Evolutionary conservation across 2,113 vertebrate species (phyloP), one percentile per base, ranked within the genome.

Genomic region (Myotis davidii): DNA sequence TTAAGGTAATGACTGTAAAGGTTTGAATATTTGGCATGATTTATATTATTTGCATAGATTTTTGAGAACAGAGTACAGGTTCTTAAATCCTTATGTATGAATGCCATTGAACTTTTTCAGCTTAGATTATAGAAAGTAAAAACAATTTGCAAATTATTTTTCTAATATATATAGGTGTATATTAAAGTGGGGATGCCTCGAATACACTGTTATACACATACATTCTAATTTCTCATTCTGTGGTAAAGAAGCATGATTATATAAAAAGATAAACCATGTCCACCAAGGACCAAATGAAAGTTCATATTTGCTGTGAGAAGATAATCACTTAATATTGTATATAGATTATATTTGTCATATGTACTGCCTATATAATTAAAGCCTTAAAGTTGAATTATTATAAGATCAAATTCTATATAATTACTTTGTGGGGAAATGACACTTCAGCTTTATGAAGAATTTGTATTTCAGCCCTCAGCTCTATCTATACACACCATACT

Each of bases 261-360:
- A 25, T 64, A 70, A 17, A 93, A 94, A 89, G 20, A 64, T 65
- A 91, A 92, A 42, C 65, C 59, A 4, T 74, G 52, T 86, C 48
- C 76, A 72, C 64, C 45, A 90, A 37, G 37, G 76, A n/a, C 42
- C 73, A 86, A 84, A 74, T 64, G 77, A 77, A 89, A 94, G 74
- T 89, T 84, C 20, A 8, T 65, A 42, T 84, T 70, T 90, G 34
- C 84, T 37, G 1, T 83, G 74, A 83, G 23, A 29, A 89, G 64
- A 89, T 14, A 79, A 21, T 95, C 45, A 89, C n/a, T 85, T 85
- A 85, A 54, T 91, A 78, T 61, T 77, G 16, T 45, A 37, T 56
- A 37, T 16, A 88, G 39, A 42, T 61, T 81, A 5, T 77, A 73
- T 69, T 48, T 94, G 73, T 72, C 17, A 3, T 79, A 69, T 65